A percentile compares a stretch with the other conserved stretches of the same genome.
phyloP scores from a whole-genome alignment of 2,888 invertebrate genomes.

The Monochamus alternatus region DNA sequence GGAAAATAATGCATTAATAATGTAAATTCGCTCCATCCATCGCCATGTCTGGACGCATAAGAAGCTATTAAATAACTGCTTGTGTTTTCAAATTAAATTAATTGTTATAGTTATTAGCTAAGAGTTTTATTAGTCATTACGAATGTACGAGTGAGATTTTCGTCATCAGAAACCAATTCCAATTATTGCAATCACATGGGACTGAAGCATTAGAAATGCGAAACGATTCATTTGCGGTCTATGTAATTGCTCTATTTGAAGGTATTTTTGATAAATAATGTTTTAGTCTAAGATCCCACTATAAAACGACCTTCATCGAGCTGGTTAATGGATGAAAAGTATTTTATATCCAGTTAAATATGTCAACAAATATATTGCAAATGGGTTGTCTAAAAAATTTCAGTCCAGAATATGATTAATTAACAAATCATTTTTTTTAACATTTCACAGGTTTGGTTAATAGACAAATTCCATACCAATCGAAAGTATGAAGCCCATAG shows the following conservation, averaged over 20 bases:
- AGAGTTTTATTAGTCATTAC: constrained; percentile 23
- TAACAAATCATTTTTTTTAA: too few species aligned
- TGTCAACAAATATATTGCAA: too few species aligned
- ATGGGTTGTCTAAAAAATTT: too few species aligned
- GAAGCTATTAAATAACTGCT: constrained; percentile 24
- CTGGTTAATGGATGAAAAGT: too few species aligned
- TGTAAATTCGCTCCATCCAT: constrained; percentile 20
- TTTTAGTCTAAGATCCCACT: too few species aligned
- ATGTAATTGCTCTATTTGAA: background rate
- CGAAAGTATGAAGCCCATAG: too few species aligned
- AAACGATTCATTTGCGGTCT: constrained; percentile 2
- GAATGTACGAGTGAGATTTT: constrained; percentile 19
- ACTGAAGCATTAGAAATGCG: background rate
- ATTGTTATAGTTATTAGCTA: constrained; percentile 28
- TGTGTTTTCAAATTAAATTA: constrained; percentile 35
- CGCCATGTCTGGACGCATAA: constrained; percentile 20
- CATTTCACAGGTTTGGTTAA: too few species aligned
- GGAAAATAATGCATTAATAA: constrained; percentile 24
- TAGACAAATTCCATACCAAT: too few species aligned
- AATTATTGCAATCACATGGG: constrained; percentile 8
- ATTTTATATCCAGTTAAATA: too few species aligned
- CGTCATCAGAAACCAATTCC: constrained; percentile 19
- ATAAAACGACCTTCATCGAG: too few species aligned
- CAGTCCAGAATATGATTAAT: too few species aligned
- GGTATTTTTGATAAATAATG: background rate